Percentiles rank a stretch among this genome's conserved stretches.
Evolutionary conservation across 2,888 invertebrate species (phyloP).

Genomic region (Onchidella celtica): DNA sequence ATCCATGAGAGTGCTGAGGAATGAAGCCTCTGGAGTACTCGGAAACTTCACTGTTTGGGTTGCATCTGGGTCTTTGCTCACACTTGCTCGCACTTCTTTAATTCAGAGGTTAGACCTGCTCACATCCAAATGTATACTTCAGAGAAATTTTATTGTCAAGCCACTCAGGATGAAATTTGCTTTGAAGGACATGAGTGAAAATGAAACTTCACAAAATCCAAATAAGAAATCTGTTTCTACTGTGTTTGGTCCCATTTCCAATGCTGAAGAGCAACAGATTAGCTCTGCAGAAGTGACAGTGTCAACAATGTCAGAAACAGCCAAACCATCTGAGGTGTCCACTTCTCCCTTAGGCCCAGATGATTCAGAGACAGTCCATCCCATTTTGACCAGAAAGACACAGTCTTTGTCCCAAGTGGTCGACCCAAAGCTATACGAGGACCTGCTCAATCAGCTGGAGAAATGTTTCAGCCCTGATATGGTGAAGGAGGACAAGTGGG

Average conservation of each 20-base stretch:
- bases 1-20: slow-evolving; percentile 7
- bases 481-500: background rate
- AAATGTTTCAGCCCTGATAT: slow-evolving; percentile 21
- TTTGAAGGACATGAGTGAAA: background rate
- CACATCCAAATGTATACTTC: slow-evolving; percentile 21
- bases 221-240: background rate
- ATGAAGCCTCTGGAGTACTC: background rate
- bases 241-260: background rate
- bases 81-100: slow-evolving; percentile 38
- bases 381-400: background rate
- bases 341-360: background rate
- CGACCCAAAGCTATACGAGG: background rate
- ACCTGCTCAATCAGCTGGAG: slow-evolving; percentile 31
- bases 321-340: background rate
- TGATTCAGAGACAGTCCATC: no score
- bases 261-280: background rate
- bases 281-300: background rate
- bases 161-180: slow-evolving; percentile 23
- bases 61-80: slow-evolving; percentile 35
- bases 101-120: slow-evolving; percentile 38
- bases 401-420: background rate
- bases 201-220: background rate
- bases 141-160: slow-evolving; percentile 35
- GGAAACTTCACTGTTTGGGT: slow-evolving; percentile 34
- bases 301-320: background rate